Percentiles rank a stretch among this genome's conserved stretches.
phyloP scores from a whole-genome alignment of 2,797 vertebrate genomes.

The Siniperca scherzeri region DNA sequence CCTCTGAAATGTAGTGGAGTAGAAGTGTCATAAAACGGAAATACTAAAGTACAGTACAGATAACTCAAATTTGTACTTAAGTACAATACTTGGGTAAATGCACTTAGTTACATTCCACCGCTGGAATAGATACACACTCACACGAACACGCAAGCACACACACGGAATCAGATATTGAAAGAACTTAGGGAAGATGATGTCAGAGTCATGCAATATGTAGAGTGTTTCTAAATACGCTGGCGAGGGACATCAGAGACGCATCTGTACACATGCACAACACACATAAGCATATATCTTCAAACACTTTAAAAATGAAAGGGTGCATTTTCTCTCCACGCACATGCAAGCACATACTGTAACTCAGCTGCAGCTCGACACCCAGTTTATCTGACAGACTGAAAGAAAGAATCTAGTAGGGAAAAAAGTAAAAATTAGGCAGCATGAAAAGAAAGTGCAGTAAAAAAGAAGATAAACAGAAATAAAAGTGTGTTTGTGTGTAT shows the following conservation, averaged over 20 bases:
- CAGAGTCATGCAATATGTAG: constrained; percentile 29
- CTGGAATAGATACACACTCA: not conserved
- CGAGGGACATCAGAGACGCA: constrained; percentile 14
- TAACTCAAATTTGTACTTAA: not conserved
- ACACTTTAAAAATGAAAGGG: constrained; percentile 37
- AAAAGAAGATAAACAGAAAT: constrained; percentile 34
- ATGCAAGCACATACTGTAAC: not conserved
- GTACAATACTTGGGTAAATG: not conserved
- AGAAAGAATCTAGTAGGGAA: not conserved
- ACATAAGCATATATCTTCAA: constrained; percentile 22
- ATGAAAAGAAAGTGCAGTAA: constrained; percentile 21
- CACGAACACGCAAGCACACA: not conserved
- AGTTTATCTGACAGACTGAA: constrained; percentile 28
- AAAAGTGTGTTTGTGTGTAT: constrained; percentile 30
- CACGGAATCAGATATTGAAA: not conserved
- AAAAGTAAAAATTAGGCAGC: constrained; percentile 16
- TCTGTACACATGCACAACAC: constrained; percentile 15
- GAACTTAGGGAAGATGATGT: constrained; percentile 29
- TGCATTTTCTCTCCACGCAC: not conserved
- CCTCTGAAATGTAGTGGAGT: not conserved
- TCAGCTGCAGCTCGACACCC: not conserved
- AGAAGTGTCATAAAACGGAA: not conserved
- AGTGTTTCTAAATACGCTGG: constrained; percentile 9
- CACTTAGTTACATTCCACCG: not conserved
- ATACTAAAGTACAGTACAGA: not conserved